Conservation (phyloP, 2,888 invertebrate species). For the Yponomeuta sedellus region DNA sequence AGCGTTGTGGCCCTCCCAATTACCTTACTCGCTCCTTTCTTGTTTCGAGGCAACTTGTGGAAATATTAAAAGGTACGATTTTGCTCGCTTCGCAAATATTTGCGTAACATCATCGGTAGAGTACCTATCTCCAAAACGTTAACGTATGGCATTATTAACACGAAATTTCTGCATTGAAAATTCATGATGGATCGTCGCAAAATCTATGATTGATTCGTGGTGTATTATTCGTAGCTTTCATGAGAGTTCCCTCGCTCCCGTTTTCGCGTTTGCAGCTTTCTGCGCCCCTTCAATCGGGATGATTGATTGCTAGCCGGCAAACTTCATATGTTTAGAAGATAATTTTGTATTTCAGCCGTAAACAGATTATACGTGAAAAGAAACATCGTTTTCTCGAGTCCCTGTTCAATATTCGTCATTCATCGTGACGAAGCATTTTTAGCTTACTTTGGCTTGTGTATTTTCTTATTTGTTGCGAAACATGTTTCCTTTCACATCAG, state of each 20-base stretch:
- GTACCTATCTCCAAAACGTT: slow-evolving; percentile 14
- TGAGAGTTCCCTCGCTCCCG: slow-evolving; percentile 61
- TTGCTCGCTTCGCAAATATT: not conserved
- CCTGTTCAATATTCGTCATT: slow-evolving; percentile 38
- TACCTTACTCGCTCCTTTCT: slow-evolving; percentile 22
- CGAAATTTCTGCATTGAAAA: slow-evolving; percentile 59
- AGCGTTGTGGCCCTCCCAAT: slow-evolving; percentile 30
- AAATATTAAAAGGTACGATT: not conserved
- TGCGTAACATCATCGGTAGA: not conserved
- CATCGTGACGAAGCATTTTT: slow-evolving; percentile 57
- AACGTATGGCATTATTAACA: slow-evolving; percentile 35
- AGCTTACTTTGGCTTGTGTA: not conserved
- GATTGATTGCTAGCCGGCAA: slow-evolving; percentile 68
- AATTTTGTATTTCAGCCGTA: slow-evolving; percentile 74
- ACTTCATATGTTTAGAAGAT: slow-evolving; percentile 74
- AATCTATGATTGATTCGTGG: slow-evolving; percentile 75
- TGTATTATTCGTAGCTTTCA: slow-evolving; percentile 70
- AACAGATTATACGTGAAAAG: slow-evolving; percentile 72
- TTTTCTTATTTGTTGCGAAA: slow-evolving; percentile 9
- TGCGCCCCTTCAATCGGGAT: slow-evolving; percentile 57
- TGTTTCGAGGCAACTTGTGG: slow-evolving; percentile 21
- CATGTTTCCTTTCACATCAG: not conserved
- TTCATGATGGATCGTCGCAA: slow-evolving; percentile 71
- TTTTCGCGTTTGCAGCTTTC: slow-evolving; percentile 63
- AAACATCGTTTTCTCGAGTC: slow-evolving; percentile 44